Evolutionary conservation across 1,140 invertebrate genomes (phyloP).

Genomic region (Charaxes varanes): DNA sequence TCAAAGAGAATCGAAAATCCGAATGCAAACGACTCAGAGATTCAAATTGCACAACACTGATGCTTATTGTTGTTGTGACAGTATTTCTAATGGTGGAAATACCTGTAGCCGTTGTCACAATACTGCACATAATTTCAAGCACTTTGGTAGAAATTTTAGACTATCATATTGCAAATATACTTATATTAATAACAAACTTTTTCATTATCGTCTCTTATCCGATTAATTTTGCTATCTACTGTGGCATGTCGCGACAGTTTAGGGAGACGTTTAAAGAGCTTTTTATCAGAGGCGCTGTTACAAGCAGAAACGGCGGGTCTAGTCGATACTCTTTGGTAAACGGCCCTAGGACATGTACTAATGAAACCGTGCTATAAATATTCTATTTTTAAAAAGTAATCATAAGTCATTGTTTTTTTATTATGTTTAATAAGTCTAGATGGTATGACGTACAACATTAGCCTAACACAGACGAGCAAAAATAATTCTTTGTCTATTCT

Average conservation of each 20-base stretch:
- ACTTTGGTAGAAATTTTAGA: constrained; percentile 82
- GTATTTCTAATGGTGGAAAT: constrained; percentile 94
- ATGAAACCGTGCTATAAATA: constrained; percentile 87
- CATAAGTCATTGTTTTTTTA: too few species aligned
- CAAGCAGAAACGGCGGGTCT: constrained; percentile 78
- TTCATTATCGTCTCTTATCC: constrained; percentile 94
- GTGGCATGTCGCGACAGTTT: constrained; percentile 95
- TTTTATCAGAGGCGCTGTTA: constrained; percentile 80
- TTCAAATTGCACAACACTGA: constrained; percentile 93
- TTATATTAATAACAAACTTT: constrained; percentile 92
- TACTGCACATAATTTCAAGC: constrained; percentile 88
- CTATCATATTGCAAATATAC: constrained; percentile 86
- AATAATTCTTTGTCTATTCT: constrained; percentile 21
- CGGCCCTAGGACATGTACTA: constrained; percentile 85
- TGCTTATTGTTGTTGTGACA: constrained; percentile 96
- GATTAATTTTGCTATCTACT: constrained; percentile 96
- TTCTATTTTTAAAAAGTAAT: too few species aligned
- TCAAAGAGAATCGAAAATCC: constrained; percentile 89
- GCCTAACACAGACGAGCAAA: too few species aligned
- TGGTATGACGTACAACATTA: too few species aligned
- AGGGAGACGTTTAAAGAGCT: constrained; percentile 94
- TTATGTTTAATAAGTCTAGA: too few species aligned
- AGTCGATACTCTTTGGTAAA: constrained; percentile 86
- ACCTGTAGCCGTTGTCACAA: constrained; percentile 90
- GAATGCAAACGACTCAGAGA: constrained; percentile 89